Evolutionary conservation across 2,888 invertebrate species (phyloP), one percentile per base, ranked within the genome.

Genomic region (Trichopoda pennipes): DNA sequence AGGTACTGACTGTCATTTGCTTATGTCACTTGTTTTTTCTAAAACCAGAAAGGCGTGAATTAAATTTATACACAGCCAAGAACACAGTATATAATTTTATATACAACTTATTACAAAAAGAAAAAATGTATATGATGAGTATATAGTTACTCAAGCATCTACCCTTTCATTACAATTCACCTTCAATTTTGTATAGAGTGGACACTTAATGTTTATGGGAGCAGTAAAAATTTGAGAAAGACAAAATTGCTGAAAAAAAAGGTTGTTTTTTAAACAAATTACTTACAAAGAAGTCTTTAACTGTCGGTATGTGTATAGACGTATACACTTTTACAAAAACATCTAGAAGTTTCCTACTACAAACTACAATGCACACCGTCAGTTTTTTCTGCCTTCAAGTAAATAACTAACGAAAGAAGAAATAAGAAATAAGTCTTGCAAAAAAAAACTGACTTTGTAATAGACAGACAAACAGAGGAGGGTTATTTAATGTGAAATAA

Each of bases 1-100:
- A 80, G 84, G 64, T 83, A 84, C 80, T 82, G 82, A 80, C 80
- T 82, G 82, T 79, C 83, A 83, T 82, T 84, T 82, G 83, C 78
- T 78, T 84, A 64, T 78, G 80, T 80, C 72, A 55, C 63, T 63
- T 53, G 73, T 72, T 81, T 64, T 74, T 68, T 76, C 53, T 38
- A 14, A 32, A 21, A 49, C 32, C 17, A 51, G 14, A 51, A 55
- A 47, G 42, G 19, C 21, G 56, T 56, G 49, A 55, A 63, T 53
- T 42, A 68, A 60, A 28, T 12, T 28, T 4, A 28, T 4, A 28
- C 23, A 64, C 9, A 66, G n/a, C 47, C 53, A 23, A 1, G 17
- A 14, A 12, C 42, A 10, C 3, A 38, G 3, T 12, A 38, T 12
- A 38, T 1, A 12, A 32, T 32, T 3, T 44, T 44, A 56, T 17